phyloP scores from a whole-genome alignment of 2,113 vertebrate genomes.

The Rhinoptilus africanus region DNA sequence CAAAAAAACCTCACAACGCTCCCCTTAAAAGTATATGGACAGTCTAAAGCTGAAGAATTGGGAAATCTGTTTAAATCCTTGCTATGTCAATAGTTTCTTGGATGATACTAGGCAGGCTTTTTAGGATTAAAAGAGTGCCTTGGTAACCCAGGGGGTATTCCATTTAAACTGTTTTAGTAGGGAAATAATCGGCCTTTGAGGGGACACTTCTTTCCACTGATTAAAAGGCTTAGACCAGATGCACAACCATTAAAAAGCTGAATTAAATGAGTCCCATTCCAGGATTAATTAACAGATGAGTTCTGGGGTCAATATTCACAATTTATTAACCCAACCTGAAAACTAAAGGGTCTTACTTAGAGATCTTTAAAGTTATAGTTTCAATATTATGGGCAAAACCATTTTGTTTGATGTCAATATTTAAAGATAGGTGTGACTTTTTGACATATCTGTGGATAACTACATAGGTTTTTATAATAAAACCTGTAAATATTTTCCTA shows the following conservation, averaged over 20 bases:
- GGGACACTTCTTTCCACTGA: background rate
- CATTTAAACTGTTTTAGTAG: background rate
- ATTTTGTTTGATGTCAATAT: background rate
- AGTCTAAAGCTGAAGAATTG: background rate
- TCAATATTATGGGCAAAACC: background rate
- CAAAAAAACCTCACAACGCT: background rate
- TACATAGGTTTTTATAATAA: background rate
- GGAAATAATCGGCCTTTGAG: background rate
- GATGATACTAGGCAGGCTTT: background rate
- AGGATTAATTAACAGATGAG: background rate
- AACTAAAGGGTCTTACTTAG: background rate
- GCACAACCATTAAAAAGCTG: background rate
- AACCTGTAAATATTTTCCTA: background rate
- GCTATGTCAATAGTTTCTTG: background rate
- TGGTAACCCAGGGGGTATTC: background rate
- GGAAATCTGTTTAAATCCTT: background rate
- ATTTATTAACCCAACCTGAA: background rate
- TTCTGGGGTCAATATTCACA: background rate
- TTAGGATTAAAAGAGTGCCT: background rate
- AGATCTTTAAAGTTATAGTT: background rate
- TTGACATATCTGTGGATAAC: background rate
- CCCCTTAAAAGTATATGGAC: background rate
- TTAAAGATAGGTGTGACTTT: background rate
- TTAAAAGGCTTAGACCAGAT: background rate
- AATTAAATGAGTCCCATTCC: background rate